Evolutionary conservation across 2,113 vertebrate species (phyloP).

Genomic region (Noturus placidus): DNA sequence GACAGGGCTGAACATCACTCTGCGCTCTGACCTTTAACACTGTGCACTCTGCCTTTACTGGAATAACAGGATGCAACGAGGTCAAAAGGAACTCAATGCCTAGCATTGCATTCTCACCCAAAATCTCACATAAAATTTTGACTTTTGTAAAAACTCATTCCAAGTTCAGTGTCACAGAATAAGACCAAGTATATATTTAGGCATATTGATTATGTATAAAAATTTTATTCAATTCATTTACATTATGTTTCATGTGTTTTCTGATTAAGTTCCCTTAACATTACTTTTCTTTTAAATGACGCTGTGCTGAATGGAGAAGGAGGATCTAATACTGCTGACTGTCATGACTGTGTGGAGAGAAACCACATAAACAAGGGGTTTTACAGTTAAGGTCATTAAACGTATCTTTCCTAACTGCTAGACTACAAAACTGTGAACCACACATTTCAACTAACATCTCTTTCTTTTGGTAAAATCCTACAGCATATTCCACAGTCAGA

Average conservation of each 20-base stretch:
- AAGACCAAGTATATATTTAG: neutral
- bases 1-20: slow-evolving; percentile 4
- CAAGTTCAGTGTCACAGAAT: neutral
- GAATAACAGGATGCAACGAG: slow-evolving; percentile 54
- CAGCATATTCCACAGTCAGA: neutral
- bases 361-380: neutral
- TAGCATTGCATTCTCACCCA: neutral
- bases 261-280: neutral
- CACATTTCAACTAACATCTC: neutral
- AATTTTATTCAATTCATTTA: neutral
- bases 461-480: neutral
- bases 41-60: neutral
- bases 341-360: neutral
- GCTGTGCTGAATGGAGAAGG: neutral
- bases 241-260: neutral
- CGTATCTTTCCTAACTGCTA: neutral
- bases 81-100: slow-evolving; percentile 36
- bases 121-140: slow-evolving; percentile 14
- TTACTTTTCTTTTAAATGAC: neutral
- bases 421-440: neutral
- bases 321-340: slow-evolving; percentile 47
- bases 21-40: slow-evolving; percentile 20
- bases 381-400: neutral
- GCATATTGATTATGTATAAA: neutral
- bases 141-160: neutral